Evolutionary conservation across 2,888 invertebrate species (phyloP).

Genomic region (Cetonia aurata): DNA sequence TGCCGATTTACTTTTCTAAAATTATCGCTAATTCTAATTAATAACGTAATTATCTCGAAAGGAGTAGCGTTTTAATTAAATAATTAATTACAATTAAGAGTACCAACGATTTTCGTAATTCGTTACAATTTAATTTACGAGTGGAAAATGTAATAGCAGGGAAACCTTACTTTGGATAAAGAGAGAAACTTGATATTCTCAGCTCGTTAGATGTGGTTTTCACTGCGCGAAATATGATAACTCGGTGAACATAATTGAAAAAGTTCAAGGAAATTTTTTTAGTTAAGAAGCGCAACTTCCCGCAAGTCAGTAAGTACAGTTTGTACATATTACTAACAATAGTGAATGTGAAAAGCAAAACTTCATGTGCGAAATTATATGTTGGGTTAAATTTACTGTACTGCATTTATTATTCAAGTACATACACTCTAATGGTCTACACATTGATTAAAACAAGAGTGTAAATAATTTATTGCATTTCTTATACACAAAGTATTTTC

Average conservation of each 20-base stretch:
- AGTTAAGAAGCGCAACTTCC: neutral
- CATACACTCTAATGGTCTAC: too few species aligned
- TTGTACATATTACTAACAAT: too few species aligned
- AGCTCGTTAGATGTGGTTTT: constrained; percentile 2
- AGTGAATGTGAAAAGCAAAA: too few species aligned
- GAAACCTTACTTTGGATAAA: neutral
- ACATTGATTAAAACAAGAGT: too few species aligned
- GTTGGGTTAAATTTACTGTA: too few species aligned
- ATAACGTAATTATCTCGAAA: constrained; percentile 7
- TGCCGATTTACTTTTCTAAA: neutral
- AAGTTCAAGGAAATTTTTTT: constrained; percentile 6
- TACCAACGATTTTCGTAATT: constrained; percentile 18
- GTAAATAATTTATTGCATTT: too few species aligned
- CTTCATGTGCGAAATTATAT: too few species aligned
- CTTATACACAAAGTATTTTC: too few species aligned
- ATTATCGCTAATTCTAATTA: constrained; percentile 25
- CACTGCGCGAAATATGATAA: constrained; percentile 11
- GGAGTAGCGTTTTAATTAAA: constrained; percentile 8
- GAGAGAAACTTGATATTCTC: neutral
- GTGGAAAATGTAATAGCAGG: constrained; percentile 13
- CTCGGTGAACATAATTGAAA: constrained; percentile 23
- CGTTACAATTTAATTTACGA: constrained; percentile 9
- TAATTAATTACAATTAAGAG: constrained; percentile 19
- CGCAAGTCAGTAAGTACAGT: too few species aligned
- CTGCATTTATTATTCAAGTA: too few species aligned